phyloP scores from a whole-genome alignment of 2,113 vertebrate species.

The Stomatorhinus ivindoensis region DNA sequence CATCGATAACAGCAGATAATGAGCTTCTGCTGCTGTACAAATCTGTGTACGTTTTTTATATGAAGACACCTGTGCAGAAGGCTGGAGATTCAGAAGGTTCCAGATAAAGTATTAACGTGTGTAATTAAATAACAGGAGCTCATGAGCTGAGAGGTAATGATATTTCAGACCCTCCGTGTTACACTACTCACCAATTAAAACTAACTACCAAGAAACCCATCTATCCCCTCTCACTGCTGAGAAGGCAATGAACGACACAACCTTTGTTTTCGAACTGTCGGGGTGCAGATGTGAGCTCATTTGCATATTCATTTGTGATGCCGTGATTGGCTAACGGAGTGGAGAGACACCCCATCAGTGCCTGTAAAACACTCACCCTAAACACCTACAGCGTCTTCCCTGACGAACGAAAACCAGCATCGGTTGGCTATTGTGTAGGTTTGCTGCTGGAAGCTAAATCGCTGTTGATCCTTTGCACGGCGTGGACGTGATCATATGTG shows the following conservation, averaged over 20 bases:
- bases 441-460: neutral
- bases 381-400: neutral
- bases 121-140: conserved; percentile 62
- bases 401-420: neutral
- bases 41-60: conserved; percentile 56
- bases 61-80: conserved; percentile 42
- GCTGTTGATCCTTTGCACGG: neutral
- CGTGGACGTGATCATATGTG: neutral
- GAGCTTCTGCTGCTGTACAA: conserved; percentile 37
- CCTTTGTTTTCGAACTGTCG: conserved; percentile 47
- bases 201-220: conserved; percentile 50
- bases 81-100: conserved; percentile 50
- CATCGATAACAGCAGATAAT: neutral
- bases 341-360: neutral
- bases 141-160: conserved; percentile 63
- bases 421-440: neutral
- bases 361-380: neutral
- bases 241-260: conserved; percentile 63
- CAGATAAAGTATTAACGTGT: conserved; percentile 58
- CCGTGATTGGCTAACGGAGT: conserved; percentile 37
- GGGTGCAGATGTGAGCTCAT: conserved; percentile 57
- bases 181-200: conserved; percentile 64
- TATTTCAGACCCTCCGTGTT: conserved; percentile 52
- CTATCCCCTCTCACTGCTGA: conserved; percentile 47
- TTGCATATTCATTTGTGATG: conserved; percentile 45